Conservation (phyloP, 2,888 invertebrate species). For the Siphonodentalium dalli region DNA sequence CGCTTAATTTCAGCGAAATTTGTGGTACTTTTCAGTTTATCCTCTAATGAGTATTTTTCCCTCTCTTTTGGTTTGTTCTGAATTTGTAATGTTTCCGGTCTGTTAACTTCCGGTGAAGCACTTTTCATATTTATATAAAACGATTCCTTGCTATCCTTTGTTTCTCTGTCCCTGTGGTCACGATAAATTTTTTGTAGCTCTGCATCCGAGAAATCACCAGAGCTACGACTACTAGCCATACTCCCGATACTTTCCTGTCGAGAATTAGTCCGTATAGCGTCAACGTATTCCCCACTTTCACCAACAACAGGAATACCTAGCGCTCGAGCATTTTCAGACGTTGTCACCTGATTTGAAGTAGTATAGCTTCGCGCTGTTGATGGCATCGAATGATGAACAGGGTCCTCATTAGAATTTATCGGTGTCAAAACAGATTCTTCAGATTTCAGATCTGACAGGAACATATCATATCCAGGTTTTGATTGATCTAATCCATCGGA, state of each 20-base stretch:
- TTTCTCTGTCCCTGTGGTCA: conserved; percentile 53
- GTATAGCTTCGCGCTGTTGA: conserved; percentile 46
- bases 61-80: conserved; percentile 19
- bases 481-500: conserved; percentile 25
- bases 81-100: conserved; percentile 23
- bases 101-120: too few relatives aligned
- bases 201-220: conserved; percentile 58
- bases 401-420: too few relatives aligned
- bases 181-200: conserved; percentile 59
- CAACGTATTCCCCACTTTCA: conserved; percentile 26
- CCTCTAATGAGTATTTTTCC: conserved; percentile 9
- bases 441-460: conserved; percentile 2
- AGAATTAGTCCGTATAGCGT: conserved; percentile 1
- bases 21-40: conserved; percentile 62
- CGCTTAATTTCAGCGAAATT: conserved; percentile 79
- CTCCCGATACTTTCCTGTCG: conserved; percentile 30
- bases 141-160: conserved; percentile 17
- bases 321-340: conserved; percentile 49
- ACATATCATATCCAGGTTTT: background rate
- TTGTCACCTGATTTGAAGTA: conserved; percentile 39
- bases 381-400: too few relatives aligned
- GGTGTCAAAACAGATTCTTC: too few relatives aligned
- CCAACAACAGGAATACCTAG: conserved; percentile 59
- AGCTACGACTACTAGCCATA: conserved; percentile 52
- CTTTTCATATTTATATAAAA: too few relatives aligned